Percentiles rank a stretch among this genome's conserved stretches.
These are phyloP conservation scores for Rhynchonycteris naso DNA, from an alignment of 2,797 vertebrate genomes.

Conservation along the genomic window DNA sequence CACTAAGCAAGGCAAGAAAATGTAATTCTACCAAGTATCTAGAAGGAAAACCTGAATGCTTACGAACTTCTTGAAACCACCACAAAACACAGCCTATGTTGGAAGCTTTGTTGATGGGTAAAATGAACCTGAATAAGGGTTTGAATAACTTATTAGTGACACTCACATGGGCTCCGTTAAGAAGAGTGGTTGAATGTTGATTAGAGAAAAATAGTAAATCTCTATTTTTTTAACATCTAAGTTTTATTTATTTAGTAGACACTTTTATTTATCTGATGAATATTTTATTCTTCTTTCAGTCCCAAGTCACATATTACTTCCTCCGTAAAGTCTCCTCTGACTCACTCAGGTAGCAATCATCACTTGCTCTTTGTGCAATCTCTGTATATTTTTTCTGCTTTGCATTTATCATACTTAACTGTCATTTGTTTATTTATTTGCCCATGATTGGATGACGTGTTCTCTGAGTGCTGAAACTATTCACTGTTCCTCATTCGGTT, in stretches of 20 bases:
- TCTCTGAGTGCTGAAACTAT: not conserved
- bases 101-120: not conserved
- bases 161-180: not conserved
- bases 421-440: not conserved
- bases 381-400: not conserved
- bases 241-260: not conserved
- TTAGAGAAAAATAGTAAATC: not conserved
- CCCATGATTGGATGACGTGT: not conserved
- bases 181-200: not conserved
- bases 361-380: not conserved
- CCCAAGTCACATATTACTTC: not conserved
- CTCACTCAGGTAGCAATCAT: not conserved
- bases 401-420: not conserved
- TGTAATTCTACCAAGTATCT: not conserved
- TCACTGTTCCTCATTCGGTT: not conserved
- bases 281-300: slow-evolving; percentile 43
- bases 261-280: not conserved
- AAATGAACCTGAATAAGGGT: not conserved
- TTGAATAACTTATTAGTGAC: not conserved
- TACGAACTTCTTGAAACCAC: not conserved
- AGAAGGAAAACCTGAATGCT: not conserved
- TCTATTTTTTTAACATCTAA: not conserved
- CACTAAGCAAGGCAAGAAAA: not conserved
- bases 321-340: not conserved
- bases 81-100: not conserved